These are phyloP conservation scores for Neoarius graeffei DNA, from an alignment of 2,113 vertebrate species.

Conservation along the genomic window DNA sequence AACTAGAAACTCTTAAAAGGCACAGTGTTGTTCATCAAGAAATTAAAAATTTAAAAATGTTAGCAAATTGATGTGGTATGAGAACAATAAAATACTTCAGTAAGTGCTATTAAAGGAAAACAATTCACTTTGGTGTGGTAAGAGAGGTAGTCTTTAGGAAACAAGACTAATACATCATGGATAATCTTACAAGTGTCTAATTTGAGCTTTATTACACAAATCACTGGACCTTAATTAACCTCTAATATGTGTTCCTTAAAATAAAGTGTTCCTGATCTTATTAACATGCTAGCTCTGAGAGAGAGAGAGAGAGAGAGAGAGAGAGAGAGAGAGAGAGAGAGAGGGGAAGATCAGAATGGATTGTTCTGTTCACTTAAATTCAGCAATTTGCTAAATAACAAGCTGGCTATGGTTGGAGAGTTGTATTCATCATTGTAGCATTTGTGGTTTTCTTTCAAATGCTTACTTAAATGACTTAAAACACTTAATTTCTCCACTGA, in stretches of 20 bases:
- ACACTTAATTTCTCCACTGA: slow-evolving; percentile 21
- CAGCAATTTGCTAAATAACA: slow-evolving; percentile 47
- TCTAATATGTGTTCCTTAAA: background rate
- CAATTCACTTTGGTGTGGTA: background rate
- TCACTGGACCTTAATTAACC: background rate
- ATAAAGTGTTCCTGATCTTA: too few relatives aligned
- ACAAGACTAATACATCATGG: background rate
- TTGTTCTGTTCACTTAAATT: slow-evolving; percentile 34
- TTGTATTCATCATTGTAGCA: slow-evolving; percentile 18
- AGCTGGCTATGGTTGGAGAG: slow-evolving; percentile 24
- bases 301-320: background rate
- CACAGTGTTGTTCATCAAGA: background rate
- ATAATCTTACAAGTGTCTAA: background rate
- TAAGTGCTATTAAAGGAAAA: background rate
- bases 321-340: background rate
- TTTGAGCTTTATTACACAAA: background rate
- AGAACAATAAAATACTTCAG: background rate
- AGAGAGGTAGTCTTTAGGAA: background rate
- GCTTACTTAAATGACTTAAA: slow-evolving; percentile 31
- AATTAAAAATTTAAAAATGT: background rate
- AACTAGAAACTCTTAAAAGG: too few relatives aligned
- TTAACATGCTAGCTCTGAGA: background rate
- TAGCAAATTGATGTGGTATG: background rate
- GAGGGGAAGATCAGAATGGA: background rate
- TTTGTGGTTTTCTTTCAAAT: background rate